phyloP scores from a whole-genome alignment of 2,888 invertebrate genomes.

The Choristoneura rosaceana region DNA sequence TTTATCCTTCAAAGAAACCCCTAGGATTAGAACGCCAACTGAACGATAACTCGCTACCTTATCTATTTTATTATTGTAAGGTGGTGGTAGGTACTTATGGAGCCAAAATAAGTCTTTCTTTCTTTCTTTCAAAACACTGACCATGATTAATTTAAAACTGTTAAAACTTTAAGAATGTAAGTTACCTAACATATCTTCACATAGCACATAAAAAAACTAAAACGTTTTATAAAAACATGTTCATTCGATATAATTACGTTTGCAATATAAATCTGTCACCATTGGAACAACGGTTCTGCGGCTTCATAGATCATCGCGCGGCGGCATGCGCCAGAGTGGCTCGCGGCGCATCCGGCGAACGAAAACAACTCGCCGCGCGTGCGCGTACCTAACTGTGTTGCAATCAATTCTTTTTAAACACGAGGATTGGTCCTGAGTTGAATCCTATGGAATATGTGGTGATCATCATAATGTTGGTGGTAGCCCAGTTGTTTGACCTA shows the following conservation, averaged over 20 bases:
- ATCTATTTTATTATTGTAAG: too few relatives aligned
- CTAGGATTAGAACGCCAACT: too few relatives aligned
- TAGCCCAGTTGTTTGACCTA: too few relatives aligned
- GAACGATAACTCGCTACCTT: too few relatives aligned
- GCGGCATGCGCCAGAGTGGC: constrained; percentile 47
- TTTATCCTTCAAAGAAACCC: too few relatives aligned
- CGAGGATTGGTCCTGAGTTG: background rate
- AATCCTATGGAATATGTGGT: background rate
- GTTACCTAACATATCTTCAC: too few relatives aligned
- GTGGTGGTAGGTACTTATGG: too few relatives aligned
- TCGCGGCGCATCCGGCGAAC: constrained; percentile 47
- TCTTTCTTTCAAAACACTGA: too few relatives aligned
- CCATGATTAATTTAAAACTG: too few relatives aligned
- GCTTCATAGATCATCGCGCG: background rate
- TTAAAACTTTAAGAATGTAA: too few relatives aligned
- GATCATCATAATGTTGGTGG: too few relatives aligned
- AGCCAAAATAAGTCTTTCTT: too few relatives aligned
- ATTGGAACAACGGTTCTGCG: constrained; percentile 8
- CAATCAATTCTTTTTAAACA: constrained; percentile 7
- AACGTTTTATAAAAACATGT: background rate
- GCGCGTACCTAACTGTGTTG: constrained; percentile 12
- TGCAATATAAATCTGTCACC: background rate
- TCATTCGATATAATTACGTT: background rate
- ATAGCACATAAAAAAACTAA: background rate
- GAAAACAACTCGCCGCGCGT: constrained; percentile 43